phyloP scores from a whole-genome alignment of 2,113 vertebrate species.

The Hypomesus transpacificus region DNA sequence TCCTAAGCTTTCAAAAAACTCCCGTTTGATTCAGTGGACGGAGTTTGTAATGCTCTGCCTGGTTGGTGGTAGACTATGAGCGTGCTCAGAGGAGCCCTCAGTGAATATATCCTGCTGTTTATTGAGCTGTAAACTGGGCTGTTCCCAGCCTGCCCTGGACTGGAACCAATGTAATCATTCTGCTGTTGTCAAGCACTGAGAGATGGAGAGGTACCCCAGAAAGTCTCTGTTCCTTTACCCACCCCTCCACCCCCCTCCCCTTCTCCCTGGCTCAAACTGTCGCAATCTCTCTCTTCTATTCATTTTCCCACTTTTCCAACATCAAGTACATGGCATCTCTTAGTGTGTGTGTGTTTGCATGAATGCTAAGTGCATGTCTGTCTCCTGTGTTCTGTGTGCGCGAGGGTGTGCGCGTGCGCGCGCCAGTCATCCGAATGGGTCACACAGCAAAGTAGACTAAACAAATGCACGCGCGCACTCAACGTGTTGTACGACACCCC shows the following conservation, averaged over 20 bases:
- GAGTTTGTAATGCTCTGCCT: slow-evolving; percentile 11
- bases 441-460: too few species aligned
- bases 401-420: background rate
- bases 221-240: background rate
- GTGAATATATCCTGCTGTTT: slow-evolving; percentile 55
- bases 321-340: too few species aligned
- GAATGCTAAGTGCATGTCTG: too few species aligned
- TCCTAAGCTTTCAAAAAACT: background rate
- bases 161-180: slow-evolving; percentile 56
- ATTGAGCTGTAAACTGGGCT: slow-evolving; percentile 51
- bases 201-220: slow-evolving; percentile 32
- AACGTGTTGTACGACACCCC: slow-evolving; percentile 29
- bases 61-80: slow-evolving; percentile 44
- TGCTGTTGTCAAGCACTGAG: slow-evolving; percentile 15
- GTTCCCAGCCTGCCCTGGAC: slow-evolving; percentile 49
- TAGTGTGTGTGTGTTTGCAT: too few species aligned
- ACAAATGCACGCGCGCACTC: background rate
- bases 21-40: too few species aligned
- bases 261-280: background rate
- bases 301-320: too few species aligned
- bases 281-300: background rate
- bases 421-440: background rate
- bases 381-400: background rate
- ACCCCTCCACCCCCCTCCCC: background rate
- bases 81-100: slow-evolving; percentile 38